Evolutionary conservation across 2,113 vertebrate species (phyloP).

Genomic region (Zosterops japonicus): DNA sequence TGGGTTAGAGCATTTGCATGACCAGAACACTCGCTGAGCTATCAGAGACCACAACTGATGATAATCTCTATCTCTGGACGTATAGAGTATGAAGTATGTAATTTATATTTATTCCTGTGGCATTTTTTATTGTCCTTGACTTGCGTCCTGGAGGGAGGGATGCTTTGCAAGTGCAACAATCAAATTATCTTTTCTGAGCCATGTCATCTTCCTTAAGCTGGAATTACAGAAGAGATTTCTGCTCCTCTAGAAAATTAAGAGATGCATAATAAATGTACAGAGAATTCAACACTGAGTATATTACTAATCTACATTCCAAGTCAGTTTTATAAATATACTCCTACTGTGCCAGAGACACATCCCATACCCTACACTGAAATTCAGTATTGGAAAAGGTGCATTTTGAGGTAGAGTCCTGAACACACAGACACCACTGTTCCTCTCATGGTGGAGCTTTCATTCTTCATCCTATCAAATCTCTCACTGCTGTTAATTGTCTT

Average conservation of each 20-base stretch:
- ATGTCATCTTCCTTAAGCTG: not conserved
- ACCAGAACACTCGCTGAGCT: not conserved
- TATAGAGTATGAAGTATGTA: not conserved
- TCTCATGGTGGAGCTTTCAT: not conserved
- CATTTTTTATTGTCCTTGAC: not conserved
- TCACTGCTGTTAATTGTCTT: not conserved
- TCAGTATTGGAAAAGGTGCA: not conserved
- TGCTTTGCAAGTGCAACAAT: not conserved
- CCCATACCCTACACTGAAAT: not conserved
- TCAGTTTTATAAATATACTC: not conserved
- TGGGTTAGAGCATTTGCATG: not conserved
- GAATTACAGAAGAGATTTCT: not conserved
- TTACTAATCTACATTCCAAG: not conserved
- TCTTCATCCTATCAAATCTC: not conserved
- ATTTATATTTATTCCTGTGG: not conserved
- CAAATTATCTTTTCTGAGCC: not conserved
- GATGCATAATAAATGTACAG: not conserved
- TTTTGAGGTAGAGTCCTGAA: not conserved
- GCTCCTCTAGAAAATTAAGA: not conserved
- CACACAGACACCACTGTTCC: not conserved
- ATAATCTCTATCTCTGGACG: not conserved
- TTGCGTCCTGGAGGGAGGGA: not conserved
- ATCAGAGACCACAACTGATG: not conserved
- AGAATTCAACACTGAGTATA: not conserved
- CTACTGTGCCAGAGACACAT: not conserved